These are phyloP conservation scores for Tamias sibiricus DNA, from an alignment of 2,113 vertebrate species.

Conservation along the genomic window DNA sequence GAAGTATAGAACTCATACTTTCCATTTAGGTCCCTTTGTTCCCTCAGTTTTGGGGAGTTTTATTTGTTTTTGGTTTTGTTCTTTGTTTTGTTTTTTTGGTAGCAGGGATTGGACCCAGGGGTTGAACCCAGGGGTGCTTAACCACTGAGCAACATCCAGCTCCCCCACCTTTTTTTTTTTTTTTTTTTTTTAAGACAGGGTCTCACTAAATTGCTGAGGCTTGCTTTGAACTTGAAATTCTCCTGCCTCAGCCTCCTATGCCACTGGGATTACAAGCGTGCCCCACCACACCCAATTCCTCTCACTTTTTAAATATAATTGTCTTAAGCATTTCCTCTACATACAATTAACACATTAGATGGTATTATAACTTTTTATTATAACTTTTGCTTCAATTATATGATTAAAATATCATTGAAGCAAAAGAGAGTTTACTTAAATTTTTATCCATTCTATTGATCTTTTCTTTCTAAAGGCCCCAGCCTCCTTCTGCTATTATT, in stretches of 20 bases:
- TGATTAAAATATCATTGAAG: background rate
- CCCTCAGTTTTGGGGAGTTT: background rate
- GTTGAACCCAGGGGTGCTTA: too few species aligned
- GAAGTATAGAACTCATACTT: background rate
- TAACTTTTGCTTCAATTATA: constrained; percentile 24
- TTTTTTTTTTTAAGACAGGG: too few species aligned
- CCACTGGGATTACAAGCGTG: too few species aligned
- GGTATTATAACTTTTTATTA: background rate
- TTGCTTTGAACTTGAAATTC: too few species aligned
- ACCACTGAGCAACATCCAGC: too few species aligned
- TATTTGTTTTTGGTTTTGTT: too few species aligned
- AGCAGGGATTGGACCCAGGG: too few species aligned
- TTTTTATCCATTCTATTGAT: background rate
- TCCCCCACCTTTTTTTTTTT: too few species aligned
- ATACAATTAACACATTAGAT: background rate
- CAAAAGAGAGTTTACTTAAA: background rate
- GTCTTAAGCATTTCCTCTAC: background rate
- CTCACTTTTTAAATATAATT: background rate
- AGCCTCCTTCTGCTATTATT: background rate
- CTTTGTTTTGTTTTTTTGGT: too few species aligned
- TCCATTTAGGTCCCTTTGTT: background rate
- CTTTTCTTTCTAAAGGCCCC: background rate
- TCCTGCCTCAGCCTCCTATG: too few species aligned
- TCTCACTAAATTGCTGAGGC: too few species aligned
- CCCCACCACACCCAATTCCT: too few species aligned